phyloP scores from a whole-genome alignment of 2,797 vertebrate genomes.

The Danio kyathit region DNA sequence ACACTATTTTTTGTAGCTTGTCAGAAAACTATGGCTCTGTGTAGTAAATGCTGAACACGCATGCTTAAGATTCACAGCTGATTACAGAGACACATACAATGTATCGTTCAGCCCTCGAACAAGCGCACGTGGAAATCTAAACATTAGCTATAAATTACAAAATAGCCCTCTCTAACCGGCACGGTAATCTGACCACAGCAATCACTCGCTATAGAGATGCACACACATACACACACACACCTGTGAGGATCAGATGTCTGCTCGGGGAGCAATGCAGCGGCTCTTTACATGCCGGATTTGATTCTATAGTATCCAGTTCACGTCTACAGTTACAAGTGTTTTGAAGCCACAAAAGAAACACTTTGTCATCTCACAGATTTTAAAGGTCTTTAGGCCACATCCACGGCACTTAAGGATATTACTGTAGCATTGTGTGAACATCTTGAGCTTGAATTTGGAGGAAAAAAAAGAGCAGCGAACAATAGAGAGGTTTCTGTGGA shows the following conservation, averaged over 20 bases:
- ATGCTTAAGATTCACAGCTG: too few species aligned
- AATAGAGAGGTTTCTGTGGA: too few species aligned
- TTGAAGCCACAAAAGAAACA: conserved; percentile 44
- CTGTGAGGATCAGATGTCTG: conserved; percentile 49
- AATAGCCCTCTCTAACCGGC: conserved; percentile 24
- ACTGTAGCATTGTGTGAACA: too few species aligned
- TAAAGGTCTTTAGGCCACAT: conserved; percentile 22
- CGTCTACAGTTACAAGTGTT: conserved; percentile 42
- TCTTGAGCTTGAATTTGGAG: too few species aligned
- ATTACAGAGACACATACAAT: too few species aligned
- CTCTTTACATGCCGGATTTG: conserved; percentile 50
- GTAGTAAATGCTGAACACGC: too few species aligned
- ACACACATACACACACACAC: conserved; percentile 10
- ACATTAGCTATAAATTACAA: conserved; percentile 55
- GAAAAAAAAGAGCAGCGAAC: too few species aligned
- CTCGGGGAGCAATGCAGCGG: conserved; percentile 37
- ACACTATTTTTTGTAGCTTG: too few species aligned
- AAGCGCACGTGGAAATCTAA: conserved; percentile 40
- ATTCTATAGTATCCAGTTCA: conserved; percentile 49
- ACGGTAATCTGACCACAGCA: conserved; percentile 58
- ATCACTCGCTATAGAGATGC: conserved; percentile 32
- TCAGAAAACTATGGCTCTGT: too few species aligned
- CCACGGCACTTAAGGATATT: background rate
- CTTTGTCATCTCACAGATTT: conserved; percentile 50
- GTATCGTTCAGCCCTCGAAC: too few species aligned